Conservation (phyloP, 2,888 invertebrate genomes). For the Caenorhabditis imperialis region DNA sequence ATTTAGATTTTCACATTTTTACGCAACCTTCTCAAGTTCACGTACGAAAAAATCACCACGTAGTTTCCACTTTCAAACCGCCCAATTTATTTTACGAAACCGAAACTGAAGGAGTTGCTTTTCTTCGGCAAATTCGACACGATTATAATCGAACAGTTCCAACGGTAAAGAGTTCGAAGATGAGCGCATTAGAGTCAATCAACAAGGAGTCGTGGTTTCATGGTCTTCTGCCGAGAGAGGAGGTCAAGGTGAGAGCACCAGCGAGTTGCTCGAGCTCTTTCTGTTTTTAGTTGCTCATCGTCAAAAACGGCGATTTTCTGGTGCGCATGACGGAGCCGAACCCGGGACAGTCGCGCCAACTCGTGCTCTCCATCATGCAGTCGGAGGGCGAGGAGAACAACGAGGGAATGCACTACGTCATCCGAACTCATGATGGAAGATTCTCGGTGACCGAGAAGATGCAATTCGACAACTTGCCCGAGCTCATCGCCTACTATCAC, state of each 20-base stretch:
- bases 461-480: constrained; percentile 10
- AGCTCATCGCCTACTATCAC: too few relatives aligned
- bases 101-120: background rate
- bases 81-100: too few relatives aligned
- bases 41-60: too few relatives aligned
- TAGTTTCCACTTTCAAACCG: too few relatives aligned
- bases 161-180: constrained; percentile 13
- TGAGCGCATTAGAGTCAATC: too few relatives aligned
- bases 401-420: constrained; percentile 40
- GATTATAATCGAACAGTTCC: background rate
- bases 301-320: constrained; percentile 61
- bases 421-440: constrained; percentile 15
- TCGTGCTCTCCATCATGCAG: constrained; percentile 60
- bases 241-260: constrained; percentile 24
- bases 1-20: too few relatives aligned
- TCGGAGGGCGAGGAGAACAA: constrained; percentile 18
- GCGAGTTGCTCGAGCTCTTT: background rate
- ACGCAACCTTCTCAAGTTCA: too few relatives aligned
- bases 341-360: constrained; percentile 43
- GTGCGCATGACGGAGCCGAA: constrained; percentile 63
- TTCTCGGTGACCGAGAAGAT: constrained; percentile 25
- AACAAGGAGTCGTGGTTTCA: constrained; percentile 29
- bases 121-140: background rate
- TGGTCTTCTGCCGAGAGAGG: constrained; percentile 36
- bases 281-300: constrained; percentile 35